Evolutionary conservation across 2,888 invertebrate genomes (phyloP), one percentile per base, ranked within the genome.

Genomic region (Volucella inflata): DNA sequence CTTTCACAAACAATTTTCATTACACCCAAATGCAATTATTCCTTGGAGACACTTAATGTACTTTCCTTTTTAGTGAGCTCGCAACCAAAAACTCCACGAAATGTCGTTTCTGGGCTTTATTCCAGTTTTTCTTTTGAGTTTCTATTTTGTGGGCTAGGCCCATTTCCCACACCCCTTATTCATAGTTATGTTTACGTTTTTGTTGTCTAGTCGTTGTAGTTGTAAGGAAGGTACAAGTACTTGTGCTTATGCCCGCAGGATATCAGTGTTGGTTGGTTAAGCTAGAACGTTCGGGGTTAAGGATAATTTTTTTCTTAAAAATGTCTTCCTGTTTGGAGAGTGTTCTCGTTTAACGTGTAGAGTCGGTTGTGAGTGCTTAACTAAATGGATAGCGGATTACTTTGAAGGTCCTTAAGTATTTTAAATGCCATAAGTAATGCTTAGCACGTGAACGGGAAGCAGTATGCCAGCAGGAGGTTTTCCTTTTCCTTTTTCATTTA

Each of bases 11-110:
- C 85, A 85, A 85, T 85, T 85, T 85, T 85, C 85, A 85, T 85
- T 85, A 85, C 85, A 85, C 77, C 72, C 81, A 85, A 85, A 85
- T 81, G 85, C 85, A 85, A 85, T 85, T 85, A 85, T 85, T 81
- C 85, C 85, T 85, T 72, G 81, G 85, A 81, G 85, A 85, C 85
- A 85, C 77, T 85, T 85, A 85, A 85, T 85, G 81, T 85, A 81
- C 85, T 81, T 85, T 76, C 75, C 30, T 30, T 70, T 76, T 57
- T 21, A 64, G 53, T 59, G 30, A 30, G 21, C 11, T 57, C 55
- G 38, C 55, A 72, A 17, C 81, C 72, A 46, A 62, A 60, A 53
- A 53, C 79, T 57, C n/a, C 30, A 48, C 16, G 79, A 80, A 80
- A 84, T 84, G 74, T 84, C 74, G 65, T 78, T 74, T 67, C 46